Evolutionary conservation across 2,888 invertebrate genomes (phyloP), one percentile per base, ranked within the genome.

Genomic region (Spodoptera littoralis): DNA sequence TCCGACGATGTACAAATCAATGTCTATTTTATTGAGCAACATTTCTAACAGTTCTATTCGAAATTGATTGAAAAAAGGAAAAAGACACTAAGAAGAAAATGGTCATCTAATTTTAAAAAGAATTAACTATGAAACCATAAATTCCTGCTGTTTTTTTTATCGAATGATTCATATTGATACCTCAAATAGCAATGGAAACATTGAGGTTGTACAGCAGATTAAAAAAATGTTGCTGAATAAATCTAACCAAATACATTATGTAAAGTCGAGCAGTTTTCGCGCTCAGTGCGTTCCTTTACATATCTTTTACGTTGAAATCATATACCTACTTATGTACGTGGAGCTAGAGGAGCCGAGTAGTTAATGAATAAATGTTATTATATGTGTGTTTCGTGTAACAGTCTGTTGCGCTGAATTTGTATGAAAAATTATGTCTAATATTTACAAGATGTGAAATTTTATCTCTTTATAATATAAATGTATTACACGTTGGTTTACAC

Each of bases 401-500:
- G 83, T 83, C 85, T 80, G 79, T 87, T 83, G 80, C 85, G 85
- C 86, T 87, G 85, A 84, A 82, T 89, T 87, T 90, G 87, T 91
- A 90, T 85, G 83, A 76, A 88, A 88, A 71, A 77, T 76, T 53
- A 87, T 90, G 88, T 92, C 90, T 92, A 89, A 89, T 92, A 92
- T 92, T 91, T 92, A 93, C 92, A 92, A 92, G 86, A 92, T 90
- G 91, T 92, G 91, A 89, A 85, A 92, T 91, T 92, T 92, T 93
- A 93, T 93, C 92, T 93, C 93, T 93, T 92, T 92, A 92, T 92
- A 90, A 89, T 89, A 92, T 92, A 91, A 92, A 92, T 93, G 92
- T 93, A 93, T 92, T 92, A 92, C 89, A 91, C 89, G 91, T 91
- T 92, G 81, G 88, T 90, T 91, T 92, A 89, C 88, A 90, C 82